phyloP scores from a whole-genome alignment of 2,888 invertebrate genomes.

The Plebejus argus region DNA sequence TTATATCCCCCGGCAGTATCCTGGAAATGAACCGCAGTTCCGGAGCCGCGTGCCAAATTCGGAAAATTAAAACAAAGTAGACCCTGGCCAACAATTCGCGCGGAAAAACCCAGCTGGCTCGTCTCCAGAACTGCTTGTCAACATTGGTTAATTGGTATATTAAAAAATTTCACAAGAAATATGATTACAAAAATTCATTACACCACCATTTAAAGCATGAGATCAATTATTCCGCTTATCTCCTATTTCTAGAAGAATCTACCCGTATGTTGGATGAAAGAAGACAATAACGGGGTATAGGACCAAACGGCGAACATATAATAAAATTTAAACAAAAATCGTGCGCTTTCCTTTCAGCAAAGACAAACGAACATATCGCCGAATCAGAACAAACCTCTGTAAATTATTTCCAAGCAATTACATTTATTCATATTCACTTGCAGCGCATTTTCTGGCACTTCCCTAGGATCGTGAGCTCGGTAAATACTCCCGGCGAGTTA shows the following conservation, averaged over 20 bases:
- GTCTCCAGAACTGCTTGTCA: slow-evolving; percentile 19
- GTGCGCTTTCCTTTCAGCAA: not conserved
- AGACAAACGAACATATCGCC: not conserved
- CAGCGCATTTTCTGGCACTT: slow-evolving; percentile 1
- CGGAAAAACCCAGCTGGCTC: slow-evolving; percentile 13
- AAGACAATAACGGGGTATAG: no score
- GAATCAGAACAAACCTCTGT: not conserved
- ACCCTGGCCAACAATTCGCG: slow-evolving; percentile 15
- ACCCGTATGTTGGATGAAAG: not conserved
- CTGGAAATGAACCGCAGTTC: slow-evolving; percentile 24
- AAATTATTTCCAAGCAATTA: not conserved
- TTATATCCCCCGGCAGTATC: slow-evolving; percentile 10
- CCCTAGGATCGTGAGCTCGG: not conserved
- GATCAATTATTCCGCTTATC: not conserved
- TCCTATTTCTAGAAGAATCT: not conserved
- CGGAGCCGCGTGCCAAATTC: slow-evolving; percentile 25
- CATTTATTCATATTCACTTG: not conserved
- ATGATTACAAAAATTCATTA: not conserved
- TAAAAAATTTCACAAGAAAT: not conserved
- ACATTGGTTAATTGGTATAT: not conserved
- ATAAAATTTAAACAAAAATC: not conserved
- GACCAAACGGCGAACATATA: not conserved
- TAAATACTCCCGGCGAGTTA: not conserved
- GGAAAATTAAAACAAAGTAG: slow-evolving; percentile 27
- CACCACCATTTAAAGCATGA: not conserved